Conservation (phyloP, 2,797 vertebrate genomes). For the Chelonia mydas region DNA sequence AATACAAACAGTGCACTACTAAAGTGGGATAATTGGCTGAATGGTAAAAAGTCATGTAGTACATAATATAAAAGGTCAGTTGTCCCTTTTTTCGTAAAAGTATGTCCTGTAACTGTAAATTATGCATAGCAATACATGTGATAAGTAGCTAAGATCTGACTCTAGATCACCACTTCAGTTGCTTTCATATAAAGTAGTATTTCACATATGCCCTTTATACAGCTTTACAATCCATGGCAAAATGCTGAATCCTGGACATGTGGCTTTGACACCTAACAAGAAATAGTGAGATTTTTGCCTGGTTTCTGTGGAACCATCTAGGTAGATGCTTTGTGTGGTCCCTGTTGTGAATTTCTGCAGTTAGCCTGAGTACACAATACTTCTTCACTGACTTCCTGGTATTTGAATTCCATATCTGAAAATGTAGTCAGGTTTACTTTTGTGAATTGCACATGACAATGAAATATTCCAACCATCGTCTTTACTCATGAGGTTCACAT, state of each 20-base stretch:
- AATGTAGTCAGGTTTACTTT: background rate
- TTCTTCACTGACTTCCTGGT: background rate
- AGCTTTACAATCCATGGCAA: background rate
- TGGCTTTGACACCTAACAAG: background rate
- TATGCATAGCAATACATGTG: background rate
- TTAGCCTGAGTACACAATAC: background rate
- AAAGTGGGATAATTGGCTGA: background rate
- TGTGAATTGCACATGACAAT: background rate
- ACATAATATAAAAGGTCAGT: background rate
- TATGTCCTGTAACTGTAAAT: background rate
- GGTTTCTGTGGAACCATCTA: background rate
- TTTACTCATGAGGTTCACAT: background rate
- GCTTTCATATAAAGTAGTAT: background rate
- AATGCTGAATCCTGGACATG: background rate
- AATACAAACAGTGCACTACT: background rate
- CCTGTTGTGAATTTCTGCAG: background rate
- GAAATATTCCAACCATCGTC: background rate
- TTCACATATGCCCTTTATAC: background rate
- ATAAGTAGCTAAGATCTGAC: background rate
- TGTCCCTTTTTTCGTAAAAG: background rate
- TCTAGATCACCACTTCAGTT: background rate
- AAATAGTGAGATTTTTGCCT: background rate
- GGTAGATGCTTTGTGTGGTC: background rate
- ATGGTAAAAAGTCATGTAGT: background rate
- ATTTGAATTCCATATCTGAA: background rate